Evolutionary conservation across 2,113 vertebrate genomes (phyloP), one percentile per base, ranked within the genome.

Genomic region (Pampusana beccarii): DNA sequence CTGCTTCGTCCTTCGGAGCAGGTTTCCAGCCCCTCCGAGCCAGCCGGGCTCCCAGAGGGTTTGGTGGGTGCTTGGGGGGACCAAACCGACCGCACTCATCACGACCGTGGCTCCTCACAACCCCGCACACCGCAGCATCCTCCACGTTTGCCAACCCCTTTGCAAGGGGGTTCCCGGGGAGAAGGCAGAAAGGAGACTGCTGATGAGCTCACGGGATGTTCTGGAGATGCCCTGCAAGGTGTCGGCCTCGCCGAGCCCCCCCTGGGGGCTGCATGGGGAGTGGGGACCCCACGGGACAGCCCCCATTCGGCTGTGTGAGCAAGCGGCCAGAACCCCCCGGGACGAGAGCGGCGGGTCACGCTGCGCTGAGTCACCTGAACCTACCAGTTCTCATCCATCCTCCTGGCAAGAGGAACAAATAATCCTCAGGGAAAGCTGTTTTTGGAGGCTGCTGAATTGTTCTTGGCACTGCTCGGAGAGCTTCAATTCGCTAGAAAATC

Each of bases 391-490:
- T 85, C 91, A 81, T 91, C 96, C 23, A 60, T 57, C 87, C 82
- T 72, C 21, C 62, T 93, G 95, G 91, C 91, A 92, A 33, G 6
- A 66, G 78, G 78, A 88, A 77, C 80, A 61, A 92, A 88, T 13
- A 87, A 84, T 92, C 96, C 89, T 85, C 42, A 29, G 73, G 92
- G 81, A 97, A 92, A 95, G 96, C 90, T 95, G 89, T 0, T 93
- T 93, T 92, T 96, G 96, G 95, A 96, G 88, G 83, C 91, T 75
- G 91, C 86, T 69, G 91, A 82, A 96, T 95, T 96, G 81, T 91
- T 95, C 86, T 96, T 94, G 96, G 96, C 96, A 79, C 77, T 3
- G 88, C 57, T 75, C 2, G 7, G 86, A 54, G 66, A 50, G 91
- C 70, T 88, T 80, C 12, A 34, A 92, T 51, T 75, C 15, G 1